phyloP scores from a whole-genome alignment of 2,797 vertebrate genomes.

The Champsocephalus gunnari region DNA sequence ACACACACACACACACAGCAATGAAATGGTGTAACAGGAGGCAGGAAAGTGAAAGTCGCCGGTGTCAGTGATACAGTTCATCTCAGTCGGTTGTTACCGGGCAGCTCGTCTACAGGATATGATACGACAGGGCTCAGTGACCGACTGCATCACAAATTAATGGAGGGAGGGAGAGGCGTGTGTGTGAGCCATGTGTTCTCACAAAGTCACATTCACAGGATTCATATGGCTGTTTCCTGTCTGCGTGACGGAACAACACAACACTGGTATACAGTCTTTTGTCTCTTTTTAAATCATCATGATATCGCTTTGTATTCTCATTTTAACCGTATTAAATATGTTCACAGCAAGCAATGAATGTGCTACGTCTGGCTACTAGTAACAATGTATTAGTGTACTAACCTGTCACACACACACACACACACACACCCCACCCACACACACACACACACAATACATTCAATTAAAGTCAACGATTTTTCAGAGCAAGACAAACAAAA shows the following conservation, averaged over 20 bases:
- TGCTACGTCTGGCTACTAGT: too few relatives aligned
- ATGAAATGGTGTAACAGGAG: conserved; percentile 71
- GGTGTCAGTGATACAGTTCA: conserved; percentile 68
- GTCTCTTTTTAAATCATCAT: neutral
- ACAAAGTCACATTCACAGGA: conserved; percentile 10
- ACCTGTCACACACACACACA: neutral
- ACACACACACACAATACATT: too few relatives aligned
- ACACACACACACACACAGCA: conserved; percentile 6
- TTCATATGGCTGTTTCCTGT: neutral
- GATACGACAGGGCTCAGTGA: conserved; percentile 52
- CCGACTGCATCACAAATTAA: conserved; percentile 67
- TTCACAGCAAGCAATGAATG: too few relatives aligned
- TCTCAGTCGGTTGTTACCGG: conserved; percentile 62
- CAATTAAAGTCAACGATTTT: too few relatives aligned
- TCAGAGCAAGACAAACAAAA: conserved; percentile 5
- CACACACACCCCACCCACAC: too few relatives aligned
- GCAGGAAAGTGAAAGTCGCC: conserved; percentile 70
- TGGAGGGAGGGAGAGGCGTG: conserved; percentile 30
- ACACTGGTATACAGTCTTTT: neutral
- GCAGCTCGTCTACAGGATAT: conserved; percentile 49
- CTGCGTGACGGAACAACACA: neutral
- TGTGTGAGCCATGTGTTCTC: conserved; percentile 10
- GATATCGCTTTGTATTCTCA: neutral
- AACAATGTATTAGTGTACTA: too few relatives aligned
- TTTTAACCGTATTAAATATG: neutral